Evolutionary conservation across 1,140 invertebrate species (phyloP), one percentile per base, ranked within the genome.

Genomic region (Colletes latitarsis): DNA sequence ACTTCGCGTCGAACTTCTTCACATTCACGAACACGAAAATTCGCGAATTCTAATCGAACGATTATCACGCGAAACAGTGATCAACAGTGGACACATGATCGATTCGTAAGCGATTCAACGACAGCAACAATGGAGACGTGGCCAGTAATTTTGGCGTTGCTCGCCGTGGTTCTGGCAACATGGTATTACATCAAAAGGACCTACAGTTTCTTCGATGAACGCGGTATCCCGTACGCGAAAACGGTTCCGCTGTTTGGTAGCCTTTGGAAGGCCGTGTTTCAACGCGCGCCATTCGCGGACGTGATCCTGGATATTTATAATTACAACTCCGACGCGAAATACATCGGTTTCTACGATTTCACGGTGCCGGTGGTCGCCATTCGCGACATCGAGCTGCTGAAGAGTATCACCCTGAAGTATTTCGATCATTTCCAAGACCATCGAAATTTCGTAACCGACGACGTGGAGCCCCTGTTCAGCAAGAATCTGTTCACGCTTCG

Each of bases 401-500:
- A 93, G 49, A 52, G 77, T 6, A 72, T 92, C 39, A 58, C 85
- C 0, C 71, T 91, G 3, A 92, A 92, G 81, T 77, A 89, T 46
- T 92, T 92, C 43, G 91, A 92, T 14, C 74, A 82, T 43, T 92
- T 94, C 19, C 66, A 83, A 0, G 85, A 95, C 74, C 93, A 93
- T 83, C 63, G 86, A 39, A 74, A 46, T 57, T 71, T 94, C 52
- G 63, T 89, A 0, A 67, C 80, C 0, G 43, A 67, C n/a, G 81
- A 82, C 6, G 19, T 73, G 8, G 91, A 94, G 6, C 81, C 87
- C 0, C 75, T 94, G 9, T 86, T 92, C 6, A 76, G 75, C 4
- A 92, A 90, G 68, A 91, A 89, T 64, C 63, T 94, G 0, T 83
- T 93, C 12, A 62, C 79, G 0, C 71, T 94, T 6, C 81, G 75